A percentile compares a stretch with the other conserved stretches of the same genome.
These are phyloP conservation scores for Clistopyga incitator DNA, from an alignment of 2,888 invertebrate genomes.

Conservation along the genomic window DNA sequence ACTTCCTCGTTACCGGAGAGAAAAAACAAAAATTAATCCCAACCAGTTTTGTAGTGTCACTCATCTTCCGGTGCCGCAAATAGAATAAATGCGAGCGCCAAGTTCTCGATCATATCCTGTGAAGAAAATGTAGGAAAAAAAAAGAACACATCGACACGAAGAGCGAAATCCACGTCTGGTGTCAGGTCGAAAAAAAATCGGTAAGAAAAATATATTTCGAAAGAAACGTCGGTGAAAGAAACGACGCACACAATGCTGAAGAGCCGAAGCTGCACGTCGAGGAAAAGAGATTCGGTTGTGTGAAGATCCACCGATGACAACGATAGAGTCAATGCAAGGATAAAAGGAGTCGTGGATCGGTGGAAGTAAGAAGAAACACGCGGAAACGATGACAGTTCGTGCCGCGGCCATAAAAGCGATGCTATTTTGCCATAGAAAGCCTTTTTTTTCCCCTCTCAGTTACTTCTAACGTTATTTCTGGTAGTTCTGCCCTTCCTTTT, in stretches of 20 bases:
- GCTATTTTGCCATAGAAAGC: conserved; percentile 80
- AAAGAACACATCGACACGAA: too few relatives aligned
- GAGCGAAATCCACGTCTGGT: conserved; percentile 37
- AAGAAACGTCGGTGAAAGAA: conserved; percentile 33
- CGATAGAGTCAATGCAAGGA: conserved; percentile 64
- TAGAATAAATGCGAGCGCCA: conserved; percentile 22
- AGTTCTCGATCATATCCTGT: background rate
- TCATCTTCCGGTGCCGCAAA: conserved; percentile 15
- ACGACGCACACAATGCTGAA: conserved; percentile 24
- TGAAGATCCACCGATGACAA: conserved; percentile 66
- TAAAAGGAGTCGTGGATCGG: conserved; percentile 68
- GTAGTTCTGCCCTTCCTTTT: conserved; percentile 53
- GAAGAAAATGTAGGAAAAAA: too few relatives aligned
- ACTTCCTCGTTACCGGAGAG: background rate
- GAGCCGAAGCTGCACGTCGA: conserved; percentile 33
- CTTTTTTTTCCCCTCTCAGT: conserved; percentile 72
- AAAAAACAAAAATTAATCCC: background rate
- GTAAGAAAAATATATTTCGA: conserved; percentile 34
- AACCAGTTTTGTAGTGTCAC: conserved; percentile 1
- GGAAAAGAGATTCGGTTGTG: conserved; percentile 33
- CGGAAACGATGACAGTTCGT: conserved; percentile 83
- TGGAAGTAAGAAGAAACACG: conserved; percentile 81
- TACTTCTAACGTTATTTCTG: conserved; percentile 58
- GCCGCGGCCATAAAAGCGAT: conserved; percentile 81
- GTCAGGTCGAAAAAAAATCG: conserved; percentile 50